Evolutionary conservation across 2,797 vertebrate genomes (phyloP).

Genomic region (Enteromius paludinosus): DNA sequence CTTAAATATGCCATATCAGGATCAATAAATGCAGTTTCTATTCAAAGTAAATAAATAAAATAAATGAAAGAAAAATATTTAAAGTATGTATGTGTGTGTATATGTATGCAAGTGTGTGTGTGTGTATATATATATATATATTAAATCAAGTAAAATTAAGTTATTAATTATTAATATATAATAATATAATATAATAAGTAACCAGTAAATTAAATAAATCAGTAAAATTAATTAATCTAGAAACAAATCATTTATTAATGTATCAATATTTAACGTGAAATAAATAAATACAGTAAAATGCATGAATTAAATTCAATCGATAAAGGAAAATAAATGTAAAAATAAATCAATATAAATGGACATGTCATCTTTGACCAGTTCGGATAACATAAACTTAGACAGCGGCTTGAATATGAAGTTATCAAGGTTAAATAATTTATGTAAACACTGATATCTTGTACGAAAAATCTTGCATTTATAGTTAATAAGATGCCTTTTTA

Average conservation of each 20-base stretch:
- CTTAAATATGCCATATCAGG: neutral
- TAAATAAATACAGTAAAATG: too few species aligned
- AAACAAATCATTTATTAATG: too few species aligned
- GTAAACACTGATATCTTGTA: neutral
- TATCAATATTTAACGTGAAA: too few species aligned
- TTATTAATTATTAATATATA: too few species aligned
- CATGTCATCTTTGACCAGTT: neutral
- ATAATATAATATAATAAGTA: too few species aligned
- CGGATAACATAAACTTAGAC: neutral
- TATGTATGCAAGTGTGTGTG: too few species aligned
- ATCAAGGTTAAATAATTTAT: neutral
- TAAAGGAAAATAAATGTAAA: too few species aligned
- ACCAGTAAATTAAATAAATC: too few species aligned
- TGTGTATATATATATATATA: too few species aligned
- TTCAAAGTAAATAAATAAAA: neutral
- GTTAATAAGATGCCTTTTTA: neutral
- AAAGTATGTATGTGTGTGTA: too few species aligned
- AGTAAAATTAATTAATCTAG: neutral
- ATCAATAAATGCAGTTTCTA: too few species aligned
- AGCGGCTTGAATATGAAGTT: neutral
- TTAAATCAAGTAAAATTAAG: neutral
- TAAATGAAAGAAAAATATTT: neutral
- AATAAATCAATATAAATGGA: neutral
- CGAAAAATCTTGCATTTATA: neutral
- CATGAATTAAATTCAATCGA: too few species aligned